These are phyloP conservation scores for Ricordea florida DNA, from an alignment of 92 coral and sea anemone genomes.

Conservation along the genomic window DNA sequence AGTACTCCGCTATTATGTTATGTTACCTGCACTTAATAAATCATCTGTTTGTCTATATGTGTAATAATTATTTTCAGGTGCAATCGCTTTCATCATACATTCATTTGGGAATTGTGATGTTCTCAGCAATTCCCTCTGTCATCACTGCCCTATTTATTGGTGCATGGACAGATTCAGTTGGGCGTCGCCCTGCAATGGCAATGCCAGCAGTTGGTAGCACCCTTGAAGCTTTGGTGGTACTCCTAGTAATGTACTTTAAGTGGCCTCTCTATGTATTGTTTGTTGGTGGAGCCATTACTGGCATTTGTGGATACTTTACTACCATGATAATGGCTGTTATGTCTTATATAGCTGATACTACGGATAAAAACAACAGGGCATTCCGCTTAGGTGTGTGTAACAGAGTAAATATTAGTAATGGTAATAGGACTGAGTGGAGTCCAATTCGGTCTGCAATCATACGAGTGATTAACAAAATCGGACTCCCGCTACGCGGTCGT, in stretches of 20 bases:
- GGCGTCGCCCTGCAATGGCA: conserved; percentile 69
- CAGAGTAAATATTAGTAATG: not conserved
- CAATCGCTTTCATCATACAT: conserved; percentile 73
- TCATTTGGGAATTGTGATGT: conserved; percentile 71
- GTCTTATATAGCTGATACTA: conserved; percentile 80
- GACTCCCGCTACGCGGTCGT: no score
- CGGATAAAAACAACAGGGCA: conserved; percentile 67
- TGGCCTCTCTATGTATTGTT: conserved; percentile 78
- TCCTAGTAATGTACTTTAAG: conserved; percentile 67
- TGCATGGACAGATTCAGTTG: conserved; percentile 73
- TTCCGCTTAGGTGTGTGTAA: conserved; percentile 55
- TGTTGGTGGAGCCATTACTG: conserved; percentile 68
- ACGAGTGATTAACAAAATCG: no score
- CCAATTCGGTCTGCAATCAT: no score
- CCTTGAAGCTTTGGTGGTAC: conserved; percentile 51
- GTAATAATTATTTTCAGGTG: conserved; percentile 61
- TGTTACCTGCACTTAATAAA: no score
- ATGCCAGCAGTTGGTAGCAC: conserved; percentile 67
- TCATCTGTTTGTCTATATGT: no score
- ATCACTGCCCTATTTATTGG: conserved; percentile 70
- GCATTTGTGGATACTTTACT: conserved; percentile 72
- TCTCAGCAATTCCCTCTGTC: conserved; percentile 66
- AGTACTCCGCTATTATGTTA: no score
- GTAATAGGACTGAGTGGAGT: not conserved
- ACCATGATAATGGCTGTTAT: conserved; percentile 67